Evolutionary conservation across 2,113 vertebrate genomes (phyloP).

Genomic region (Irena cyanogastra): DNA sequence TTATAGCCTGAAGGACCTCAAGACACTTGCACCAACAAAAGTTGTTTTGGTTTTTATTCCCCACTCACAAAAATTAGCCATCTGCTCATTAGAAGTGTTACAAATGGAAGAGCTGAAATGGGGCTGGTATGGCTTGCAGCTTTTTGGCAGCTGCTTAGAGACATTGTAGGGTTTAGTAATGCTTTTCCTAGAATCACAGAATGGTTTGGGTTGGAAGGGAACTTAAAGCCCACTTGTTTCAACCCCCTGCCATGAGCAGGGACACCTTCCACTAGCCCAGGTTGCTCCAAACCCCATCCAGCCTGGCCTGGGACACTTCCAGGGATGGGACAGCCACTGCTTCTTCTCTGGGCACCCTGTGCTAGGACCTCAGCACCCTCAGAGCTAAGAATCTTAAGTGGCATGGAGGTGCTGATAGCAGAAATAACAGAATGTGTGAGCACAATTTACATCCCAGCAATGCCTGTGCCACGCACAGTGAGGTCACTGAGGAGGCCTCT

Average conservation of each 20-base stretch:
- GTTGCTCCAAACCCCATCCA: background rate
- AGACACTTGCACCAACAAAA: background rate
- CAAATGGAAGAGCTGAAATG: background rate
- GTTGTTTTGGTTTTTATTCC: background rate
- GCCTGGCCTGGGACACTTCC: background rate
- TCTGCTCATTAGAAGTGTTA: constrained; percentile 34
- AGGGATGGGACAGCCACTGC: background rate
- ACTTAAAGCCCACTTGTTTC: background rate
- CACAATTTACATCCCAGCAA: background rate
- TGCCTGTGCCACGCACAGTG: background rate
- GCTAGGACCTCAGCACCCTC: background rate
- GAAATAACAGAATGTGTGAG: background rate
- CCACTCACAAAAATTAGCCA: background rate
- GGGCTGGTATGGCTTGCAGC: constrained; percentile 3
- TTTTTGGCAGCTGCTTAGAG: constrained; percentile 25
- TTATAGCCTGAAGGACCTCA: background rate
- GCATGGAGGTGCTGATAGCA: background rate
- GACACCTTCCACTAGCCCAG: background rate
- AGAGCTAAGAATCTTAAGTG: background rate
- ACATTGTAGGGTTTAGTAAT: background rate
- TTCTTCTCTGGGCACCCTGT: background rate
- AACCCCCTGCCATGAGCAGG: background rate
- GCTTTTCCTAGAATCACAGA: background rate
- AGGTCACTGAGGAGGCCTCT: background rate
- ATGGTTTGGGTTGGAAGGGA: background rate